Base-by-base conservation (phyloP, 2,113 vertebrate species). In the Alouatta palliata region DNA sequence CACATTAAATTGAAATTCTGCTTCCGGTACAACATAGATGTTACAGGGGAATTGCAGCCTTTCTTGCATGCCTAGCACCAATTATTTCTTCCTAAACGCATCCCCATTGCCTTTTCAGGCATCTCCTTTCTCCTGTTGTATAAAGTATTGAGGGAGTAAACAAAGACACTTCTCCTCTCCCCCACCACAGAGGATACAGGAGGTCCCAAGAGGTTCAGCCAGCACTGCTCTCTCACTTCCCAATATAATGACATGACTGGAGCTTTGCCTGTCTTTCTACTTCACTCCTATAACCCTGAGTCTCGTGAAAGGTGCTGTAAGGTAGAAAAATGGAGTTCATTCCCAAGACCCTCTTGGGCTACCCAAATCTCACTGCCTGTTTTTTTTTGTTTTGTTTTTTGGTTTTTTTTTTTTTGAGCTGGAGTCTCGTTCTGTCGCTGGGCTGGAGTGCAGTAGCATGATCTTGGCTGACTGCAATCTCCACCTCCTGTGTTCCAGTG, bases 31-130 rank as follows among this genome's bases (percentile, higher is more conserved):
- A 27, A 23, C 16, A 10, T 17, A 64, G 58, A 27, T 30, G 8
- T 16, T 4, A 6, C 2, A 73, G 52, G 35, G 3, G 25, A 19
- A 32, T 1, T 21, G 30, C 4, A 13, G 12, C 4, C 8, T 37
- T 66, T 37, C 37, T 35, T 87, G 6, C 1, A 7, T 21, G 43
- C 40, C 56, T 32, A 16, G 23, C 0, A 25, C 12, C 43, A 5
- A 0, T 3, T 10, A 6, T 8, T 35, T 14, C 19, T 58, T 86
- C 19, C 58, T 61, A 19, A 32, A 9, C 4, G 13, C 35, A 47
- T 66, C 45, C 35, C 56, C 37, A 35, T 6, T 25, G 40, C 21
- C 49, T 82, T 45, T 76, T 8, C 20, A 56, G 71, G 68, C 27
- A 21, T 20, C 23, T 73, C 81, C 43, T 40, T 70, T 49, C 12